Evolutionary conservation across 2,797 vertebrate species (phyloP).

Genomic region (Enteromius trimaculatus): DNA sequence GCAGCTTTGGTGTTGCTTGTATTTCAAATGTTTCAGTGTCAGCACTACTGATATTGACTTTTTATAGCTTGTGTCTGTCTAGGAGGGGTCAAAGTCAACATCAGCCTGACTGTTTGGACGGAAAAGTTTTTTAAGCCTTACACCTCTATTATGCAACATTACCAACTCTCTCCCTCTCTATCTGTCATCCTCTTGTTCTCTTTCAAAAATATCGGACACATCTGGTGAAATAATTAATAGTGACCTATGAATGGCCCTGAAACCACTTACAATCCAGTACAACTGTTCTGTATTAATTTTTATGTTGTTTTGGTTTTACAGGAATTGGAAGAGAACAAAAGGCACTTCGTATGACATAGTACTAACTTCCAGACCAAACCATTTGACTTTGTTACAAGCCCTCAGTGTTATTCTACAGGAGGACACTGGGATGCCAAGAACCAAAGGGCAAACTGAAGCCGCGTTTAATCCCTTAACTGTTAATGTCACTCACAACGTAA

Average conservation of each 20-base stretch:
- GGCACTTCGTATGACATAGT: background rate
- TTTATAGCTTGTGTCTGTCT: constrained; percentile 31
- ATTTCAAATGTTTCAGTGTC: constrained; percentile 26
- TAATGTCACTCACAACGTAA: background rate
- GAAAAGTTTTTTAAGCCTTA: constrained; percentile 24
- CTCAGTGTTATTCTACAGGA: background rate
- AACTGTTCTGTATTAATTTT: constrained; percentile 2
- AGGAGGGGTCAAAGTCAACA: constrained; percentile 27
- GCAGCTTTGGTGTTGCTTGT: background rate
- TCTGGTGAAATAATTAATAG: background rate
- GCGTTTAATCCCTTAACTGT: background rate
- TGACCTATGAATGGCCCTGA: background rate
- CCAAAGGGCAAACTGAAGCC: background rate
- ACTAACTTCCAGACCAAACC: constrained; percentile 7
- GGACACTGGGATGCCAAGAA: background rate
- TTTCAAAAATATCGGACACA: background rate
- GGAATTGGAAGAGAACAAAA: background rate
- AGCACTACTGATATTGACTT: constrained; percentile 32
- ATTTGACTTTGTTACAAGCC: constrained; percentile 8
- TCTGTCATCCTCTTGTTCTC: background rate
- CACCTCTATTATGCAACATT: constrained; percentile 34
- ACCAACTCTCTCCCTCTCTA: background rate
- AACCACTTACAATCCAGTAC: background rate
- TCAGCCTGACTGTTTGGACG: background rate
- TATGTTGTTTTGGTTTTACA: background rate